These are phyloP conservation scores for Portevinia maculata DNA, from an alignment of 2,888 invertebrate species.

Conservation along the genomic window DNA sequence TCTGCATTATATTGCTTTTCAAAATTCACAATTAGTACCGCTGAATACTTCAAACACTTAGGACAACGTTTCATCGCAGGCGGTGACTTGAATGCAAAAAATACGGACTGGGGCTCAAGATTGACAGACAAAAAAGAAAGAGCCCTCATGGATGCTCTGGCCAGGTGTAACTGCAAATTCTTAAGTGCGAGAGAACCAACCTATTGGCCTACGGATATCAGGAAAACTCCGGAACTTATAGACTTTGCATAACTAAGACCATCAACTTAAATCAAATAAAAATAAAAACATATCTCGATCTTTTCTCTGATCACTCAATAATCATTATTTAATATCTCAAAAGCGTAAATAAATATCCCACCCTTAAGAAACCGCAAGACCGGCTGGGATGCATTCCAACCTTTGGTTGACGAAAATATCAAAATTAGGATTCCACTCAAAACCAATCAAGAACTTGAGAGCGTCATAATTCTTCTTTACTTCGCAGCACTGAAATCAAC, in stretches of 20 bases:
- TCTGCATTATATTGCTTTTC: slow-evolving; percentile 34
- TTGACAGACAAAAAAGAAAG: slow-evolving; percentile 31
- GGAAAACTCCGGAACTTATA: slow-evolving; percentile 39
- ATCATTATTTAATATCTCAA: neutral
- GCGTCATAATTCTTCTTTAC: no score
- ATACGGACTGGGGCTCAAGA: slow-evolving; percentile 60
- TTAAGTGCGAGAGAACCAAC: slow-evolving; percentile 24
- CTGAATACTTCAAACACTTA: neutral
- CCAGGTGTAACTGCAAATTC: neutral
- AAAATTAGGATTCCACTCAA: no score
- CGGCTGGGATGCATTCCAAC: no score
- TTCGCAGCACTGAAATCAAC: no score
- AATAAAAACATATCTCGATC: slow-evolving; percentile 11
- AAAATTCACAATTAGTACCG: neutral
- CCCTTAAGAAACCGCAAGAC: no score
- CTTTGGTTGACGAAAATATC: no score
- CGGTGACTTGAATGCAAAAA: slow-evolving; percentile 40
- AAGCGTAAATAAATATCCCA: no score
- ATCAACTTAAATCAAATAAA: neutral
- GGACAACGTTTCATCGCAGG: slow-evolving; percentile 12
- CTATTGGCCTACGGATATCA: slow-evolving; percentile 44
- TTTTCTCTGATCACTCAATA: slow-evolving; percentile 32
- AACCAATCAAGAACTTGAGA: no score
- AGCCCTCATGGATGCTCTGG: neutral
- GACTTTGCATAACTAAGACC: slow-evolving; percentile 28